Evolutionary conservation across 2,888 invertebrate genomes (phyloP), one percentile per base, ranked within the genome.

Genomic region (Eremobia ochroleuca): DNA sequence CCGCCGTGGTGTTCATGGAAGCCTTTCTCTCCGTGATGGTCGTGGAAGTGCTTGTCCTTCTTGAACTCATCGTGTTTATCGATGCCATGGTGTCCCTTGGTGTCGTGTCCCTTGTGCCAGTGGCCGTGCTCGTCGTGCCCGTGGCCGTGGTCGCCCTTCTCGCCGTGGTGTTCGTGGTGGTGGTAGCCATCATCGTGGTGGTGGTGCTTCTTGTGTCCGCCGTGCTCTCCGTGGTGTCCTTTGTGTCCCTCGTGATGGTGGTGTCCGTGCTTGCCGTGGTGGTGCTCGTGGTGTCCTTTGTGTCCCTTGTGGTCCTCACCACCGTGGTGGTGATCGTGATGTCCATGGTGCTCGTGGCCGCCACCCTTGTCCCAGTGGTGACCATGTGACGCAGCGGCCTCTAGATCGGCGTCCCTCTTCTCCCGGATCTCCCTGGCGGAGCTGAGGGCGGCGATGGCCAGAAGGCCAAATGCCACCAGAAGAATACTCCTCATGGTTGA

Each of bases 51-150:
- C 91, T 98, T 98, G 90, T 98, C 98, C 93, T 98, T 98, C 92
- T 98, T 98, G 96, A 97, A 98, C 94, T 98, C 98, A 94, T 98
- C 98, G 85, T 98, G 95, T 91, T 98, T 98, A 94, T 98, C 98
- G 2, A 98, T 97, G 87, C 98, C 98, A 92, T 98, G 98, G 88
- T 98, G 98, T 83, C 98, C 98, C 92, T 98, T 98, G 83, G 98
- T 98, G 93, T 97, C 98, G 94, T 98, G 98, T 0, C 98, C 98
- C 92, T 98, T 98, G 89, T 98, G 98, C 94, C 97, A 98, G 89
- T 97, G 97, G 15, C 98, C 98, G 85, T 95, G 94, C 81, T 95
- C 96, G 52, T 97, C 95, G 77, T 94, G 94, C 0, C 94, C 94
- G 79, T 94, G 94, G 0, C 97, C 97, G 82, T 97, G 97, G 77